Evolutionary conservation across 1,140 invertebrate genomes (phyloP), one percentile per base, ranked within the genome.

Genomic region (Helicoverpa zea): DNA sequence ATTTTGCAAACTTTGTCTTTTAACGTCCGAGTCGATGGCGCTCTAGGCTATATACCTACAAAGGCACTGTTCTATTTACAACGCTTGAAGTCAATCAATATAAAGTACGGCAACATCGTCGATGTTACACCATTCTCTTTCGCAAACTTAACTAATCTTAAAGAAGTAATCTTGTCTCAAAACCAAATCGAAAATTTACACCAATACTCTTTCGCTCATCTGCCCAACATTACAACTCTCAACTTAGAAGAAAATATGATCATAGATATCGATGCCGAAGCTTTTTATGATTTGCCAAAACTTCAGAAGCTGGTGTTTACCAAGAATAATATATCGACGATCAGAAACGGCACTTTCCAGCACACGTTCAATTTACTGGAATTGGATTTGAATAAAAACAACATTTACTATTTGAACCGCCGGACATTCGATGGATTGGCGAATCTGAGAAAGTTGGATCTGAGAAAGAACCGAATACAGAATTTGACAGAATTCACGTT

Each of bases 401-500:
- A 96, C 82, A 96, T 98, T 75, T 95, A 96, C 63, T 96, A 96
- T 23, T 89, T 98, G 80, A 97, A 97, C 7, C 95, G 96, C 29
- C 97, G 97, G 56, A 97, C 96, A 56, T 98, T 98, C 90, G 95
- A 96, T 72, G 97, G 97, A 68, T 92, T 98, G 86, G 95, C 95
- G 14, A 96, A 96, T 84, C 93, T 98, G 58, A 94, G 95, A 84
- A 95, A 96, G 75, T 95, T 98, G 29, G 96, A 97, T 84, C 91
- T 98, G 35, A 96, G 96, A 7, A 94, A 94, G n/a, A 98, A 98
- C 89, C 92, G 95, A 72, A 96, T 98, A 77, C 96, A 96, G 43
- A 97, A 97, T 88, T 95, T 98, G 76, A 97, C 97, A 1, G 97
- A 97, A 43, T 96, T 96, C 58, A 97, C 96, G 3, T 98, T 98